These are phyloP conservation scores for Micromys minutus DNA, from an alignment of 2,113 vertebrate genomes.

Conservation along the genomic window DNA sequence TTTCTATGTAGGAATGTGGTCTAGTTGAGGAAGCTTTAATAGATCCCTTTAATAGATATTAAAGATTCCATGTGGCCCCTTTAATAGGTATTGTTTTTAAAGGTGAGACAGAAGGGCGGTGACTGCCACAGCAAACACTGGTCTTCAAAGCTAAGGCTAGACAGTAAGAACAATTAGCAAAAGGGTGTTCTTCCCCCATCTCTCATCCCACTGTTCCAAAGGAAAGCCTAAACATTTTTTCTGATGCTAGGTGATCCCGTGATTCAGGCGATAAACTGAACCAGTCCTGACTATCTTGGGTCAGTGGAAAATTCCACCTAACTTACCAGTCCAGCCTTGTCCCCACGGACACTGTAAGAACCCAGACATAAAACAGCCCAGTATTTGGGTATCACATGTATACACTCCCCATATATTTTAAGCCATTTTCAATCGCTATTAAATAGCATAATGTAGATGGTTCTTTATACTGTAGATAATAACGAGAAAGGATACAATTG, in stretches of 20 bases:
- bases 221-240: background rate
- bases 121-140: background rate
- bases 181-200: background rate
- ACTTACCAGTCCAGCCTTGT: background rate
- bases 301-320: background rate
- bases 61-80: background rate
- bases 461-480: background rate
- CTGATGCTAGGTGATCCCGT: background rate
- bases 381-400: background rate
- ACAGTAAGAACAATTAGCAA: background rate
- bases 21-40: background rate
- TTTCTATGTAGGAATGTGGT: background rate
- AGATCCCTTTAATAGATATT: no score
- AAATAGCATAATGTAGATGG: background rate
- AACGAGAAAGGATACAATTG: background rate
- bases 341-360: background rate
- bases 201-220: background rate
- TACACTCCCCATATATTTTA: background rate
- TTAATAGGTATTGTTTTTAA: background rate
- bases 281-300: background rate
- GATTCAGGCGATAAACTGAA: background rate
- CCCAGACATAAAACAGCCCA: background rate
- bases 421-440: no score
- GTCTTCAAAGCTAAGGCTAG: conserved; percentile 3
- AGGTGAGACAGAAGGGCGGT: background rate